Base-by-base conservation (phyloP, 2,113 vertebrate species). In the crab-eating macaque (Macaca fascicularis) region DNA sequence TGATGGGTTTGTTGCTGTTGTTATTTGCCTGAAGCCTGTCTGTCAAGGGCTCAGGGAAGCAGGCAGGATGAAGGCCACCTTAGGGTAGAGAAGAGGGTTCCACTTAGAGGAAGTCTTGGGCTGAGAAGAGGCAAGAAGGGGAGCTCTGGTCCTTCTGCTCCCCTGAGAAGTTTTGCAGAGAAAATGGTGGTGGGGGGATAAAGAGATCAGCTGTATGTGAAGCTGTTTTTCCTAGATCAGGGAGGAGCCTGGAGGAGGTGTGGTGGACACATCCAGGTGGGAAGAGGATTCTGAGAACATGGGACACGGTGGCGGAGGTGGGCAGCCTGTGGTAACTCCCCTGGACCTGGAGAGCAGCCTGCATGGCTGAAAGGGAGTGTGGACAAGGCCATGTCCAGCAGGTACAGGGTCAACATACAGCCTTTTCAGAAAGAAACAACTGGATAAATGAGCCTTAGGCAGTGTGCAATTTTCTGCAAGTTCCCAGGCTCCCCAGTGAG, bases 381-480 rank as follows among this genome's bases (percentile, higher is more conserved):
- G 17, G 25, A 11, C 79, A 85, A 67, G 13, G 50, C 43, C 61
- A 70, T 0, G 23, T 30, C 50, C n/a, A 48, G 27, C 64, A 48
- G 76, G 70, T 64, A 2, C 14, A 55, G 80, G 43, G 59, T 5
- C 20, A 64, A 8, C 12, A 48, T 48, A 4, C 16, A 72, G 57
- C 32, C 30, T 70, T 10, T 64, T 32, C 45, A 75, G 40, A n/a
- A 35, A 23, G 10, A 14, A 85, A 32, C 23, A 50, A n/a, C 43
- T 20, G 5, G 43, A 25, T 16, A 55, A 86, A 52, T 0, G 3
- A 69, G 38, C n/a, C 13, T 0, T 3, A 14, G 20, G 13, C 7
- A 35, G 38, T 17, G 2, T 55, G 72, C 40, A 22, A 67, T 20
- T 25, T 38, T 69, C 43, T 43, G 48, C 52, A 69, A 52, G 17